Base-by-base conservation (phyloP, 53 echinoderm and acorn worm species). In the Arbacia lixula region DNA sequence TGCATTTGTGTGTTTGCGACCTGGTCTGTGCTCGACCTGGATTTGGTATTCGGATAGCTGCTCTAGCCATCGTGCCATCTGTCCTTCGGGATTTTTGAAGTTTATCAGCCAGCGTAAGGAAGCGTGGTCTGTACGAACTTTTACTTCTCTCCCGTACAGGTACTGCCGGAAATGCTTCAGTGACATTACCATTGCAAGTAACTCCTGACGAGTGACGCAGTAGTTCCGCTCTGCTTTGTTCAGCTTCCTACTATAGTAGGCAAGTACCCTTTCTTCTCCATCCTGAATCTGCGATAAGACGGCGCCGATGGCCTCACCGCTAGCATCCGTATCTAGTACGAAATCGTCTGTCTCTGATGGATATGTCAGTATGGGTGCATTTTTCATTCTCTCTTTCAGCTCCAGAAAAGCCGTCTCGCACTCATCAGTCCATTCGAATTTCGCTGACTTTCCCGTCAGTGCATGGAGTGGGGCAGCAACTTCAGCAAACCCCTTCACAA, bases 241-340 rank as follows among this genome's bases (percentile, higher is more conserved):
- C 12, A 88, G 31, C 37, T 56, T 82, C 10, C 73, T 53, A 37
- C 88, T 84, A 12, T 52, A 69, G 36, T 61, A 88, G 9, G 60
- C 73, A 0, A 88, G 25, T 0, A 84, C 83, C 38, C 46, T 88
- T 34, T 87, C 78, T 28, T 46, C 36, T 1, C 68, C 78, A 46
- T 78, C 53, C 51, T 87, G 87, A 20, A 73, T 40, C 76, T 89
- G 84, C 4, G 55, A 74, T 60, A 84, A 55, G 4, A 86, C 86
- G 12, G 36, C 89, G 3, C 76, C 84, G 35, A 89, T 89, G 6
- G 85, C 89, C 6, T 63, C 71, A 38, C 17, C 77, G 57, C 85
- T 89, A 2, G 89, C 89, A 68, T 89, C 89, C 19, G 89, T 89
- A 35, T 89, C 89, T 12, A 89, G 37, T 6, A 89, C 71, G 22